Evolutionary conservation across 1,140 invertebrate genomes (phyloP).

Genomic region (Drosophila triauraria): DNA sequence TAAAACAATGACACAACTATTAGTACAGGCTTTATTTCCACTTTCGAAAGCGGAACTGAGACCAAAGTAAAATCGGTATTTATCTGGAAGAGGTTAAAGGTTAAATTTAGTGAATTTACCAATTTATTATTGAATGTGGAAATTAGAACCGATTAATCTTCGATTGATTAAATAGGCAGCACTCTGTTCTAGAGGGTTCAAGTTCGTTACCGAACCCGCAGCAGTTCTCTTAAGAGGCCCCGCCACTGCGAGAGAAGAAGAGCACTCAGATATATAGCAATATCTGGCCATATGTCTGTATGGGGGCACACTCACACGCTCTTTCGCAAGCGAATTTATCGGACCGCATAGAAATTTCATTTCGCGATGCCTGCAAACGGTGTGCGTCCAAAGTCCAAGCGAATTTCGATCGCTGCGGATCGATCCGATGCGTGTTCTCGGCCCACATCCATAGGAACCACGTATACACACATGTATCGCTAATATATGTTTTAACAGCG

Average conservation of each 20-base stretch:
- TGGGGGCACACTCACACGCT: slow-evolving; percentile 26
- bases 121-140: background rate
- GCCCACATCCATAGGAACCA: background rate
- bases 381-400: slow-evolving; percentile 68
- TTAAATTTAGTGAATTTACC: slow-evolving; percentile 4
- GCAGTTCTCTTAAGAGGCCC: slow-evolving; percentile 18
- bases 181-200: slow-evolving; percentile 6
- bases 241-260: slow-evolving; percentile 4
- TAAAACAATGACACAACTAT: background rate
- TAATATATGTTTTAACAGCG: slow-evolving; percentile 62
- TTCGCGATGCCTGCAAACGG: slow-evolving; percentile 47
- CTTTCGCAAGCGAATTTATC: slow-evolving; percentile 51
- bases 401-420: slow-evolving; percentile 31
- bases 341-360: slow-evolving; percentile 74
- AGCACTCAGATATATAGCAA: slow-evolving; percentile 9
- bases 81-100: background rate
- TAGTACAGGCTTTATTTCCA: background rate
- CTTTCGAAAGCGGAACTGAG: background rate
- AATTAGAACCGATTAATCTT: background rate
- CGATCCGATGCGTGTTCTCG: slow-evolving; percentile 23
- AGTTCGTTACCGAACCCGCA: slow-evolving; percentile 1
- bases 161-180: background rate
- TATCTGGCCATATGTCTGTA: slow-evolving; percentile 20
- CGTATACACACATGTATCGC: slow-evolving; percentile 5
- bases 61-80: background rate